phyloP scores from a whole-genome alignment of 2,797 vertebrate species.

The Pangasius krempfi region DNA sequence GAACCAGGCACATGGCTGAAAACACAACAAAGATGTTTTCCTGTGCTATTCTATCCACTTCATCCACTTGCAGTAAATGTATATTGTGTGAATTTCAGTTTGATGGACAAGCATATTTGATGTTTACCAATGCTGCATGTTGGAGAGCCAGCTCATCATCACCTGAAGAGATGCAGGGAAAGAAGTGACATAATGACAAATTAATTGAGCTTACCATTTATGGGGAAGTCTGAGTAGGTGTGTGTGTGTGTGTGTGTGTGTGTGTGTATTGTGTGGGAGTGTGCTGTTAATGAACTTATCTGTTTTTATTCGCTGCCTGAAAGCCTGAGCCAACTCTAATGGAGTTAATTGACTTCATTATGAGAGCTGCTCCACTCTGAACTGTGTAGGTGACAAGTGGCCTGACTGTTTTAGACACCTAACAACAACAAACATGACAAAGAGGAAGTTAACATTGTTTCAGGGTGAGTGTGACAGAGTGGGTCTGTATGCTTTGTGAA shows the following conservation, averaged over 20 bases:
- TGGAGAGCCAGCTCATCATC: not conserved
- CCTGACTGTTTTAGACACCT: constrained; percentile 25
- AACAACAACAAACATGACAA: constrained; percentile 35
- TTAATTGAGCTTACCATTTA: not conserved
- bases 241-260: constrained; percentile 1
- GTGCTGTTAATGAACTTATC: constrained; percentile 27
- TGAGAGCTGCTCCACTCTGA: constrained; percentile 26
- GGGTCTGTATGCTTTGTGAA: not conserved
- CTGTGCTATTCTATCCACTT: not conserved
- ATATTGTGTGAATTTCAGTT: not conserved
- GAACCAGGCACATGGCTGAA: not conserved
- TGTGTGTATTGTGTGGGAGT: constrained; percentile 14
- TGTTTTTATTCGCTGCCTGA: constrained; percentile 33
- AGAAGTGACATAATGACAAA: not conserved
- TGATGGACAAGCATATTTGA: not conserved
- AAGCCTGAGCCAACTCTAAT: constrained; percentile 32
- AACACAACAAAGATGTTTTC: not conserved
- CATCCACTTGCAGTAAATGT: not conserved
- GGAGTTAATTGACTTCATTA: constrained; percentile 36
- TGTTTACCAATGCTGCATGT: not conserved
- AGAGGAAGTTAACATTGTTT: constrained; percentile 1
- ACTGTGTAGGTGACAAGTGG: constrained; percentile 42
- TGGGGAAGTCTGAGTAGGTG: not conserved
- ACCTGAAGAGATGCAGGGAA: not conserved
- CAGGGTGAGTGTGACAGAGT: constrained; percentile 10